Conservation (phyloP, 2,888 invertebrate genomes). For the Cantharis lateralis region DNA sequence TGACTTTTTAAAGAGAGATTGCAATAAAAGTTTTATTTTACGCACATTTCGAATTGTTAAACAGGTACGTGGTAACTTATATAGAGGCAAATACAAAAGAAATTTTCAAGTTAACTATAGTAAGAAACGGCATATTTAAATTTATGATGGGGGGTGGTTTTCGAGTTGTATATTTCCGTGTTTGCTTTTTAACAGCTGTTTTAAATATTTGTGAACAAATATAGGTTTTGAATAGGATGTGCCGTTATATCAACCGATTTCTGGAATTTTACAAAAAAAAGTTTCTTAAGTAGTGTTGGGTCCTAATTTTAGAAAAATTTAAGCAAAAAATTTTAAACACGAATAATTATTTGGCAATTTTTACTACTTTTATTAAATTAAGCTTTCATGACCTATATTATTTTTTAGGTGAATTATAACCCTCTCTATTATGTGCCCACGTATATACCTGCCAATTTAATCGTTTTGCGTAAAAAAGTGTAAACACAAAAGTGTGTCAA, state of each 20-base stretch:
- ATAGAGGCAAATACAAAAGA: constrained; percentile 5
- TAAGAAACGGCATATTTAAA: constrained; percentile 25
- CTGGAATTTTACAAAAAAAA: neutral
- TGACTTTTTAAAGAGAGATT: neutral
- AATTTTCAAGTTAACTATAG: neutral
- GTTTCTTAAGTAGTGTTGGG: neutral
- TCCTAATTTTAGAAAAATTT: neutral
- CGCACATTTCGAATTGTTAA: neutral
- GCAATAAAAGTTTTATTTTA: neutral
- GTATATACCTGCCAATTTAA: constrained; percentile 20
- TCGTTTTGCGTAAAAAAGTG: constrained; percentile 17
- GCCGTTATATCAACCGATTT: constrained; percentile 10
- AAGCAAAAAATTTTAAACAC: neutral
- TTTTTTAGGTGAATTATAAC: constrained; percentile 4
- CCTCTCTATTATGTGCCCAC: constrained; percentile 1
- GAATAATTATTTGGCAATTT: neutral
- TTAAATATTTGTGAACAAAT: constrained; percentile 28
- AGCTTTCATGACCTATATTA: constrained; percentile 8
- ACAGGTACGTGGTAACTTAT: neutral
- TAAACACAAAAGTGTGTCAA: constrained; percentile 36
- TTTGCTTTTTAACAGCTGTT: constrained; percentile 29
- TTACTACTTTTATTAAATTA: neutral
- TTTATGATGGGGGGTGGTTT: constrained; percentile 23
- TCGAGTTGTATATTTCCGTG: constrained; percentile 13
- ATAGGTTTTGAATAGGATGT: constrained; percentile 16